These are phyloP conservation scores for Chrosomus eos DNA, from an alignment of 2,797 vertebrate genomes.

Conservation along the genomic window DNA sequence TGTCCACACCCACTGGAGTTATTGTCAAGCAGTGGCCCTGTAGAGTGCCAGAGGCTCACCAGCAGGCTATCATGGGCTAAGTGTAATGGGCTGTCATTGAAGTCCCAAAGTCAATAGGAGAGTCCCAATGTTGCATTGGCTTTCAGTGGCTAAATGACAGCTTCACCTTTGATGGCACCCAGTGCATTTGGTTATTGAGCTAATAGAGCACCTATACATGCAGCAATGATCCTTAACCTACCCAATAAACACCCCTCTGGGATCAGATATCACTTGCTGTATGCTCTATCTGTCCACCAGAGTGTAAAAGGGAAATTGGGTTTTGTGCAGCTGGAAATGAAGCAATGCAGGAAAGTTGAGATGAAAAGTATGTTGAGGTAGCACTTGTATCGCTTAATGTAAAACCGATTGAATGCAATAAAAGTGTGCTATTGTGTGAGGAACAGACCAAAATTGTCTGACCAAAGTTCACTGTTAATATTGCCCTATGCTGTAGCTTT, in stretches of 20 bases:
- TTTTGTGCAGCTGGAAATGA: conserved; percentile 15
- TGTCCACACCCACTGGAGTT: conserved; percentile 37
- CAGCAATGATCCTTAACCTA: conserved; percentile 16
- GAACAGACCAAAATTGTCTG: not conserved
- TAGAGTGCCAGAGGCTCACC: conserved; percentile 36
- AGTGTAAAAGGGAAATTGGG: not conserved
- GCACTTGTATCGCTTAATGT: not conserved
- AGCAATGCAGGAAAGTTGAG: conserved; percentile 23
- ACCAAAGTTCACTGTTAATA: not conserved
- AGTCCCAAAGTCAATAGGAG: conserved; percentile 39
- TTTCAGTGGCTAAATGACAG: conserved; percentile 33
- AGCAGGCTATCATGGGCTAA: conserved; percentile 23
- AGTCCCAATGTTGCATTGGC: not conserved
- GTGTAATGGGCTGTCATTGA: conserved; percentile 39
- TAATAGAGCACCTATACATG: not conserved
- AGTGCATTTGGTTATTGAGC: conserved; percentile 10
- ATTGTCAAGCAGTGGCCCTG: conserved; percentile 29
- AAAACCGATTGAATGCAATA: conserved; percentile 8
- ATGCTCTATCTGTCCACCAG: not conserved
- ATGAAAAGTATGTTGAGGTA: conserved; percentile 27
- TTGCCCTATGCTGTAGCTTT: not conserved
- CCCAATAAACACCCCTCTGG: not conserved
- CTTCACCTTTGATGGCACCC: conserved; percentile 10
- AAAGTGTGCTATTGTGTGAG: not conserved
- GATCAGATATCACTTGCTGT: not conserved